These are phyloP conservation scores for Gastracanthus pulcherrimus DNA, from an alignment of 2,888 invertebrate genomes.

Conservation along the genomic window DNA sequence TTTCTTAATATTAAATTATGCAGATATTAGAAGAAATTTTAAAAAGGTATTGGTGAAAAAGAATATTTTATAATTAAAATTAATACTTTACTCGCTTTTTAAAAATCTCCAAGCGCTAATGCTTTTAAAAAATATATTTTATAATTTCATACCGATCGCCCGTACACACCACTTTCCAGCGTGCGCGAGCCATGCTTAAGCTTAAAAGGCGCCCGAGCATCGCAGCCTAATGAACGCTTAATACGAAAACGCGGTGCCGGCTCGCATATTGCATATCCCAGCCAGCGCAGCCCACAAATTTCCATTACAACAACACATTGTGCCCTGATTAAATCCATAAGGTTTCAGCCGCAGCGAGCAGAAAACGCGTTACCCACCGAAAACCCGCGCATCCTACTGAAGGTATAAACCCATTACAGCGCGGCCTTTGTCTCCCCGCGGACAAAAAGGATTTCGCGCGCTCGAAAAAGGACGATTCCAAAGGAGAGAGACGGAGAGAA, in stretches of 20 bases:
- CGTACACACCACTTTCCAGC: background rate
- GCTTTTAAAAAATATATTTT: background rate
- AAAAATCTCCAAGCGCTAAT: background rate
- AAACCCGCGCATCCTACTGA: no score
- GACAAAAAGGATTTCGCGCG: background rate
- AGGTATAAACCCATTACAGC: background rate
- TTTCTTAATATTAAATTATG: no score
- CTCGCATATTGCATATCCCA: background rate
- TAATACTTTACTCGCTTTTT: no score
- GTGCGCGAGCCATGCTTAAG: background rate
- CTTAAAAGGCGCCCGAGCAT: background rate
- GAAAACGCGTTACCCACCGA: no score
- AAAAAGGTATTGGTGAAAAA: no score
- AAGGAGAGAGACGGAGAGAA: no score
- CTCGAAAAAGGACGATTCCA: no score
- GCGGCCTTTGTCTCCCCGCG: background rate
- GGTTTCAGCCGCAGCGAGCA: background rate
- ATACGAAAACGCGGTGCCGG: constrained; percentile 5
- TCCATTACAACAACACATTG: background rate
- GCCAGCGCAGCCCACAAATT: background rate
- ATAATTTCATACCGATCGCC: background rate
- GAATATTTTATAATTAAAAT: no score
- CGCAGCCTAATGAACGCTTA: constrained; percentile 1
- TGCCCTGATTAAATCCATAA: constrained; percentile 6
- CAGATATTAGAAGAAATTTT: no score